A percentile compares a stretch with the other conserved stretches of the same genome.
These are phyloP conservation scores for Harpagoxenus sublaevis DNA, from an alignment of 2,888 invertebrate species.

Conservation along the genomic window DNA sequence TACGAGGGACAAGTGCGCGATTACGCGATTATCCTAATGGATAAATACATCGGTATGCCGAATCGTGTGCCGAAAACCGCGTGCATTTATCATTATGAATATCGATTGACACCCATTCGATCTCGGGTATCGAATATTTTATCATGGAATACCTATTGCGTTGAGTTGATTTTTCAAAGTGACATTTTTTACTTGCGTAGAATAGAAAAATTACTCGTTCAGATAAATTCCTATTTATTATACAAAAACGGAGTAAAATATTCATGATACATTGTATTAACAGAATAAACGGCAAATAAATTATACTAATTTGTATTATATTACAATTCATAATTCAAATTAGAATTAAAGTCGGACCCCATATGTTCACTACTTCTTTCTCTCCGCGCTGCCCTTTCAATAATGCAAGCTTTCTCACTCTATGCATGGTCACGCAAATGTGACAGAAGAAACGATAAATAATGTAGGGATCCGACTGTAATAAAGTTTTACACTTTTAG, in stretches of 20 bases:
- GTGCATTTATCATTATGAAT: slow-evolving; percentile 35
- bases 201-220: slow-evolving; percentile 1
- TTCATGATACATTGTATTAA: not conserved
- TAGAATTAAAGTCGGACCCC: not conserved
- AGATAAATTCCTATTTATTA: not conserved
- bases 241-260: not conserved
- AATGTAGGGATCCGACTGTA: not conserved
- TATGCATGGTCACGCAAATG: slow-evolving; percentile 6
- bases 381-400: not conserved
- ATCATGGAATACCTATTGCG: not conserved
- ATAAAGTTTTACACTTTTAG: not conserved
- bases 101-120: slow-evolving; percentile 49
- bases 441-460: slow-evolving; percentile 2
- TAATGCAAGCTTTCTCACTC: not conserved
- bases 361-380: not conserved
- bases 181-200: not conserved
- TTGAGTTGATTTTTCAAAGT: not conserved
- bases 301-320: not conserved
- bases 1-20: slow-evolving; percentile 60
- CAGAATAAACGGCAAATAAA: not conserved
- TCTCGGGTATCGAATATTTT: slow-evolving; percentile 9
- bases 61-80: not conserved
- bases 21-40: slow-evolving; percentile 59
- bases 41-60: slow-evolving; percentile 38
- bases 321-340: not conserved